Base-by-base conservation (phyloP, 2,113 vertebrate genomes). In the Bambusicola thoracicus region DNA sequence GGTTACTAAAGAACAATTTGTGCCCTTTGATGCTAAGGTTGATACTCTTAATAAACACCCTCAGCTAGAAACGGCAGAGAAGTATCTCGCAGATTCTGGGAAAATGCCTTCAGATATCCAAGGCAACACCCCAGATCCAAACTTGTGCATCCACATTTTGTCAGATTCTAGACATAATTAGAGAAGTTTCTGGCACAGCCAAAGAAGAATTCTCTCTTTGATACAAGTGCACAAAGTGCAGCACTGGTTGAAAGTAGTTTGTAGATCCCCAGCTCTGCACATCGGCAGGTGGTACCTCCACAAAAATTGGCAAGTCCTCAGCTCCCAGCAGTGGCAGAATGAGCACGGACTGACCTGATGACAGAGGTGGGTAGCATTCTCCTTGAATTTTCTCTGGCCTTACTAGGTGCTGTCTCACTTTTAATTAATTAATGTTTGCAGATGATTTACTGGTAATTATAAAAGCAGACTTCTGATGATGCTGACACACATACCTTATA, bases 211-310 rank as follows among this genome's bases (percentile, higher is more conserved):
- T 4, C 56, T 63, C 6, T n/a, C 41, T 51, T 7, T 38, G 46
- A 17, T 8, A 20, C 0, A 0, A 32, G 13, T 24, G 5, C 25
- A 65, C 25, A 9, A 8, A 22, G 29, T 2, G 15, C 8, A 5
- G 36, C 0, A 0, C 43, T 43, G 44, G 32, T 32, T 21, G 6
- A 61, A 10, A 66, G 36, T 1, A 46, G 2, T 21, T 3, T 67
- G 56, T 10, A 15, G 2, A 43, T 29, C 18, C 41, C 30, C 21
- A 63, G 46, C 19, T 43, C 65, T 7, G 8, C 69, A 21, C 36
- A 43, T n/a, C 24, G 63, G 36, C 2, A 17, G 1, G n/a, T 2
- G 4, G 17, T 43, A 75, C 24, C 43, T 59, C 7, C 70, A 11
- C 10, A 2, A 19, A 19, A 22, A 13, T 4, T 3, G 2, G 8